Evolutionary conservation across 2,797 vertebrate genomes (phyloP).

Genomic region (Cyprinodon diabolis): DNA sequence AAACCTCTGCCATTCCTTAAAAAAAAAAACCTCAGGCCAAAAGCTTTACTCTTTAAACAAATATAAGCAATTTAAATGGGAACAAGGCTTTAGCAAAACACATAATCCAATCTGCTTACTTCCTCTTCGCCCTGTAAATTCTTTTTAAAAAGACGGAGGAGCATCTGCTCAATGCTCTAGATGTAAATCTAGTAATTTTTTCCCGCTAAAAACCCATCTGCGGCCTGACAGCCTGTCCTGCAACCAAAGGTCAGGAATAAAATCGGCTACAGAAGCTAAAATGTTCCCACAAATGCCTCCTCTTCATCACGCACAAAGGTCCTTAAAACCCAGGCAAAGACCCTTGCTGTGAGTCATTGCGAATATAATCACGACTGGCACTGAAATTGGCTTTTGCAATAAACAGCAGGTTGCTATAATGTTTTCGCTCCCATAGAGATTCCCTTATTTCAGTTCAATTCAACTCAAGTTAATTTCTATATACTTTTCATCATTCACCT

Average conservation of each 20-base stretch:
- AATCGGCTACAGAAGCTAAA: background rate
- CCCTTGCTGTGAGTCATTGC: slow-evolving; percentile 24
- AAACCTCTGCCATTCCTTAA: slow-evolving; percentile 46
- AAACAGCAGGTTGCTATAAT: background rate
- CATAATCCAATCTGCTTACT: slow-evolving; percentile 57
- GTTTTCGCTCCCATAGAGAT: too few relatives aligned
- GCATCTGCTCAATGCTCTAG: slow-evolving; percentile 39
- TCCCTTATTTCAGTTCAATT: background rate
- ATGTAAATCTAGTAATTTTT: slow-evolving; percentile 16
- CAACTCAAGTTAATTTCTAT: background rate
- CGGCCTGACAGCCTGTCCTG: slow-evolving; percentile 29
- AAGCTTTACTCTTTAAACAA: slow-evolving; percentile 54
- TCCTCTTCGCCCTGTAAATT: slow-evolving; percentile 14
- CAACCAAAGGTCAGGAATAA: slow-evolving; percentile 44
- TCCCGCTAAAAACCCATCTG: background rate
- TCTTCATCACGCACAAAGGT: slow-evolving; percentile 21
- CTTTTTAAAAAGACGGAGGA: slow-evolving; percentile 23
- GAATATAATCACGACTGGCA: slow-evolving; percentile 35
- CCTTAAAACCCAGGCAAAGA: slow-evolving; percentile 35
- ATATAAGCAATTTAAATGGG: slow-evolving; percentile 53
- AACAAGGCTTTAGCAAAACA: slow-evolving; percentile 38
- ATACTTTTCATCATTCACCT: too few relatives aligned
- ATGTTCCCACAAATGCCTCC: slow-evolving; percentile 24
- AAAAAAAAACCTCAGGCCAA: slow-evolving; percentile 51
- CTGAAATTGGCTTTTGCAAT: slow-evolving; percentile 6